Evolutionary conservation across 2,888 invertebrate genomes (phyloP).

Genomic region (Nezara viridula): DNA sequence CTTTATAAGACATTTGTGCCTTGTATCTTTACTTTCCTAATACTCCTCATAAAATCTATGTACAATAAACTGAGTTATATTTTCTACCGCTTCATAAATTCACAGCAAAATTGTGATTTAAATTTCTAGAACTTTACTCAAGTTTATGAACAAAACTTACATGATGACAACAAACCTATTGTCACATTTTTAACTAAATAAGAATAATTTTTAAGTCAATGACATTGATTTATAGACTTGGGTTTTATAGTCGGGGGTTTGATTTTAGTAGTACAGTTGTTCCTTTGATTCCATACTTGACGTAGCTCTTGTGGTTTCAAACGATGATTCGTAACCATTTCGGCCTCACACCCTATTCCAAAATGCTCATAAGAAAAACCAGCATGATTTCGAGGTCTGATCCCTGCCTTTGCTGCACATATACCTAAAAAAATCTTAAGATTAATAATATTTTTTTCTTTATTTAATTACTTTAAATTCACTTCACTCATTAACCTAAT

Average conservation of each 20-base stretch:
- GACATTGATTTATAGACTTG: not conserved
- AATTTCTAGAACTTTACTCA: not conserved
- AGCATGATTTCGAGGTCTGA: slow-evolving; percentile 76
- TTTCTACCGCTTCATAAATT: not conserved
- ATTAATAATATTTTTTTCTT: not conserved
- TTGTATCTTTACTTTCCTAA: not conserved
- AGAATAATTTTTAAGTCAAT: slow-evolving; percentile 38
- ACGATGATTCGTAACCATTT: slow-evolving; percentile 73
- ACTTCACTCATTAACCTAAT: not conserved
- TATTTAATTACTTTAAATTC: not conserved
- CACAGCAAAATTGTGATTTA: not conserved
- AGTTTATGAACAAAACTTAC: not conserved
- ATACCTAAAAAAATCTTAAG: slow-evolving; percentile 70
- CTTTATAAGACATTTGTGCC: not conserved
- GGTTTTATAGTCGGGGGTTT: slow-evolving; percentile 65
- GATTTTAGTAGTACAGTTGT: slow-evolving; percentile 66
- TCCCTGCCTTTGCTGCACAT: slow-evolving; percentile 75
- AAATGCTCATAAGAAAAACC: slow-evolving; percentile 74
- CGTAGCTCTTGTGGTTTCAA: slow-evolving; percentile 69
- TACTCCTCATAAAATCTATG: not conserved
- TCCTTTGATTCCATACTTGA: slow-evolving; percentile 66
- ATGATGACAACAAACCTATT: not conserved
- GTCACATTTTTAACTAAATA: not conserved
- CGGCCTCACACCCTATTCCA: slow-evolving; percentile 72
- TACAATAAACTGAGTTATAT: not conserved